A percentile compares a stretch with the other conserved stretches of the same genome.
Evolutionary conservation across 2,888 invertebrate genomes (phyloP).

Genomic region (Parnassius apollo): DNA sequence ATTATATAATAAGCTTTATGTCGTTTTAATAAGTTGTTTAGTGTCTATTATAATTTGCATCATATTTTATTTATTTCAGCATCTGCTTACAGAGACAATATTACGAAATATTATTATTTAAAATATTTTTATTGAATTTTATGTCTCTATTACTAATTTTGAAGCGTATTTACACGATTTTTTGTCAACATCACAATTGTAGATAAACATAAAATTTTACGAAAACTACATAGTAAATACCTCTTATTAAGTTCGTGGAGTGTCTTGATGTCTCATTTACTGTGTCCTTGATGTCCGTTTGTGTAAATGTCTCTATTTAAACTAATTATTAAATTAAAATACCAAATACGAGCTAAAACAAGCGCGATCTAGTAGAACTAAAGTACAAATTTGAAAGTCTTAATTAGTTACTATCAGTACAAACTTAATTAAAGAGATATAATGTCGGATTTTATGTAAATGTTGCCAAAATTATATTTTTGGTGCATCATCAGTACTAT

Average conservation of each 20-base stretch:
- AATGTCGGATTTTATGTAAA: conserved; percentile 67
- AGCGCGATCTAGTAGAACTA: conserved; percentile 70
- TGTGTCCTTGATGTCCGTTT: conserved; percentile 69
- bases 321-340: conserved; percentile 42
- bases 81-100: too few species aligned
- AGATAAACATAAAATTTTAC: conserved; percentile 42
- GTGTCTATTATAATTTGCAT: neutral
- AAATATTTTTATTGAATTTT: conserved; percentile 14
- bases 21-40: too few species aligned
- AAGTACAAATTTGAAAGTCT: conserved; percentile 80
- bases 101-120: conserved; percentile 11
- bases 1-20: too few species aligned
- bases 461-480: conserved; percentile 78
- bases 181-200: conserved; percentile 39
- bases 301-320: conserved; percentile 54
- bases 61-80: neutral
- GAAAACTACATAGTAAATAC: conserved; percentile 32
- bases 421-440: conserved; percentile 66
- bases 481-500: conserved; percentile 63
- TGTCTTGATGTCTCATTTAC: conserved; percentile 64
- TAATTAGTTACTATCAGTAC: conserved; percentile 75
- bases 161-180: conserved; percentile 10
- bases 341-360: conserved; percentile 49
- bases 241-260: conserved; percentile 56
- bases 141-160: conserved; percentile 19